Evolutionary conservation across 2,888 invertebrate genomes (phyloP).

Genomic region (Pandemis heparana): DNA sequence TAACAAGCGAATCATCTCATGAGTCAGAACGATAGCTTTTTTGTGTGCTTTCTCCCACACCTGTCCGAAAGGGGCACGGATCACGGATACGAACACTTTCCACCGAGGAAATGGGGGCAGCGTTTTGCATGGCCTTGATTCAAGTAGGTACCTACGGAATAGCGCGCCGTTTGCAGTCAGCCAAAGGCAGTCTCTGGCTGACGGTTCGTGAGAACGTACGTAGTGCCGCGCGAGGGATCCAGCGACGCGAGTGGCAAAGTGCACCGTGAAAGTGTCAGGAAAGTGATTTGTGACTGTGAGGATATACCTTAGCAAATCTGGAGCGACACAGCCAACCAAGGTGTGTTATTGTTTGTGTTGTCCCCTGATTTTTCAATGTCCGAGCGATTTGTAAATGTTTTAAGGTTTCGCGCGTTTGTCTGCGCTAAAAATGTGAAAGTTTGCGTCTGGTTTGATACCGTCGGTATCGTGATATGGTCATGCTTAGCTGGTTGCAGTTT

Average conservation of each 20-base stretch:
- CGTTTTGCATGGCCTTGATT: conserved; percentile 83
- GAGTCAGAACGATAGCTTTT: conserved; percentile 78
- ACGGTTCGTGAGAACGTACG: conserved; percentile 54
- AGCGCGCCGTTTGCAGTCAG: conserved; percentile 51
- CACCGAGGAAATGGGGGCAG: conserved; percentile 81
- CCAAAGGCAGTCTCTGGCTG: conserved; percentile 62
- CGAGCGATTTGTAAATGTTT: conserved; percentile 52
- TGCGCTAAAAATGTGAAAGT: conserved; percentile 72
- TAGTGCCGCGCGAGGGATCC: conserved; percentile 47
- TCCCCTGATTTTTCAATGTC: conserved; percentile 55
- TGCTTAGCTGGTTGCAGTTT: conserved; percentile 56
- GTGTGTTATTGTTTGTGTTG: conserved; percentile 66
- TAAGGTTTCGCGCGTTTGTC: conserved; percentile 48
- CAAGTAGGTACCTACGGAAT: conserved; percentile 52
- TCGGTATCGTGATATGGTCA: conserved; percentile 58
- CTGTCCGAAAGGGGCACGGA: conserved; percentile 80
- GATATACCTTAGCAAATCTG: conserved; percentile 72
- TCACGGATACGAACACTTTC: conserved; percentile 83
- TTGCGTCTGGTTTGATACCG: conserved; percentile 49
- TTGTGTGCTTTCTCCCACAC: conserved; percentile 84
- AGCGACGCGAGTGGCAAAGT: conserved; percentile 63
- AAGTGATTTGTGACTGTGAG: conserved; percentile 60
- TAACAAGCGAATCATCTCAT: conserved; percentile 70
- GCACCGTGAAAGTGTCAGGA: conserved; percentile 57
- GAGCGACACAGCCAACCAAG: conserved; percentile 68